Evolutionary conservation across 2,888 invertebrate genomes (phyloP), one percentile per base, ranked within the genome.

Genomic region (Nyleta sp.): DNA sequence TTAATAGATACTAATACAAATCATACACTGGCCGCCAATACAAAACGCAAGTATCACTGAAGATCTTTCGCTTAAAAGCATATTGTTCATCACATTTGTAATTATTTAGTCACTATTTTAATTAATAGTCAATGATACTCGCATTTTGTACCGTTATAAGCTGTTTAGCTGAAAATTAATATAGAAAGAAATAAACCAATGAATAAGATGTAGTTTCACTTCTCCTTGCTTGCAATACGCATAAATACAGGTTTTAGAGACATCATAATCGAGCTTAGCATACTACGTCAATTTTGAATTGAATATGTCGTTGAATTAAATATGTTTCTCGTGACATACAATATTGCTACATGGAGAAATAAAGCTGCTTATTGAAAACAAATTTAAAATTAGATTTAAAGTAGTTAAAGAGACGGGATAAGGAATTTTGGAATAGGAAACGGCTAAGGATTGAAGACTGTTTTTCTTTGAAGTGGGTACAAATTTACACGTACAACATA

Each of bases 1-100:
- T 87, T 83, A 84, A 84, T 84, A 83, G 84, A 82, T 84, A 82
- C 82, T 80, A 80, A 84, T 78, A 80, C 79, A 83, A 84, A 83
- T 84, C 78, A 84, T 84, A 83, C 81, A 82, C 72, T 80, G 72
- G 84, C 80, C 46, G 73, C 62, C 65, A 46, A 57, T 73, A 53
- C 55, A 68, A 73, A 70, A 78, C 71, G 77, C 78, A 70, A 80
- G 71, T 79, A 78, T 38, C 2, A 40, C 2, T 2, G 3, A 13
- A 2, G 2, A 18, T 55, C 20, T 42, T 44, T 15, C 17, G 10
- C 18, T 15, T 15, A 15, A 7, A 33, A 33, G 10, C 33, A n/a
- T n/a, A n/a, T n/a, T n/a, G n/a, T n/a, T n/a, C n/a, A n/a, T n/a
- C n/a, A n/a, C n/a, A 28, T 8, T 28, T 28, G 28, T 6, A 8